These are phyloP conservation scores for Sorex maritimensis DNA, from an alignment of 2,797 vertebrate genomes.

Conservation along the genomic window DNA sequence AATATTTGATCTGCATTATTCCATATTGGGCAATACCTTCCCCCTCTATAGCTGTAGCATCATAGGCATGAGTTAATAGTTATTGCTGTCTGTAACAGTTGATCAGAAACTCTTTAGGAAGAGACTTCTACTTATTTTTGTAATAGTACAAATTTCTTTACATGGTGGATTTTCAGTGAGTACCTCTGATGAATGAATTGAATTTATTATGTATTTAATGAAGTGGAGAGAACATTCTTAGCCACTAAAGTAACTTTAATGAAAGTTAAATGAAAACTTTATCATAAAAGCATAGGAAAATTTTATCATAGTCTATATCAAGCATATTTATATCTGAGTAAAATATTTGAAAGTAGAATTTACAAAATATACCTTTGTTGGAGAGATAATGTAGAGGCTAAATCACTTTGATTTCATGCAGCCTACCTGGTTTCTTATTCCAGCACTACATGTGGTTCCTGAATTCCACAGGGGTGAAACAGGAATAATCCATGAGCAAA, in stretches of 20 bases:
- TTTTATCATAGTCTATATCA: conserved; percentile 23
- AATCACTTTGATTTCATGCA: no score
- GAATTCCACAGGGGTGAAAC: no score
- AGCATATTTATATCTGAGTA: background rate
- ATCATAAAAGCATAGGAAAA: conserved; percentile 47
- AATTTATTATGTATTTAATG: conserved; percentile 21
- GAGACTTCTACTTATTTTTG: background rate
- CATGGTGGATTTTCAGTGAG: background rate
- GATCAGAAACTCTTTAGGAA: background rate
- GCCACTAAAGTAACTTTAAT: background rate
- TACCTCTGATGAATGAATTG: conserved; percentile 13
- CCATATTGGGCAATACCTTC: accelerated
- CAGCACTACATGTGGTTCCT: no score
- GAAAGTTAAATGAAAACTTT: no score
- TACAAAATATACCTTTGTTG: background rate
- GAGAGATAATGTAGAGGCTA: background rate
- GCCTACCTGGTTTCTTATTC: no score
- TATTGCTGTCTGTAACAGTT: background rate
- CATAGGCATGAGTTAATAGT: background rate
- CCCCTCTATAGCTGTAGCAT: background rate
- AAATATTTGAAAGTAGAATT: conserved; percentile 24
- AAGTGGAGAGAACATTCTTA: conserved; percentile 10
- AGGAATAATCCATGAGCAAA: no score
- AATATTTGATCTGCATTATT: conserved; percentile 2
- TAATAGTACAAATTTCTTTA: background rate